Evolutionary conservation across 2,888 invertebrate species (phyloP).

Genomic region (Pyrochroa serraticornis): DNA sequence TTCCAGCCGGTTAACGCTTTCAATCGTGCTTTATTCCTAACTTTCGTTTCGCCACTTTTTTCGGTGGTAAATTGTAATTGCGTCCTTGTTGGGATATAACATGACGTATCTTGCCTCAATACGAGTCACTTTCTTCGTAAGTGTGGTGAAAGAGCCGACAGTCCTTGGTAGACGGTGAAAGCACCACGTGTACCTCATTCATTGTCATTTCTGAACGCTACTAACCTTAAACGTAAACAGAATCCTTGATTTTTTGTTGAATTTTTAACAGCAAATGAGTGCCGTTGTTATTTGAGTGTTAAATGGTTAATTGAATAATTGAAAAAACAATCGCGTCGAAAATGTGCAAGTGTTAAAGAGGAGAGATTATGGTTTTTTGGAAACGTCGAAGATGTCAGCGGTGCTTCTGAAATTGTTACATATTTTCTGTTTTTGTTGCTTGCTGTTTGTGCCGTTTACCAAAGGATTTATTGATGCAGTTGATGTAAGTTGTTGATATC

Average conservation of each 20-base stretch:
- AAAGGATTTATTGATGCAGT: slow-evolving; percentile 16
- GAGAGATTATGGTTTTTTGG: slow-evolving; percentile 7
- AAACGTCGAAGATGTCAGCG: slow-evolving; percentile 15
- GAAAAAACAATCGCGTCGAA: background rate
- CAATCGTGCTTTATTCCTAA: slow-evolving; percentile 19
- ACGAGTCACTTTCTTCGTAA: slow-evolving; percentile 40
- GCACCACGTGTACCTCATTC: slow-evolving; percentile 35
- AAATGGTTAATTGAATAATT: background rate
- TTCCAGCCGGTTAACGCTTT: slow-evolving; percentile 12
- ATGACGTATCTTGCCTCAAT: slow-evolving; percentile 32
- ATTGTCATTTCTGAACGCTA: slow-evolving; percentile 34
- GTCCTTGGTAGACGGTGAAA: slow-evolving; percentile 47
- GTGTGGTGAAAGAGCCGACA: slow-evolving; percentile 43
- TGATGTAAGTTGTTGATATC: slow-evolving; percentile 13
- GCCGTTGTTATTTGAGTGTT: background rate
- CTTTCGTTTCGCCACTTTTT: slow-evolving; percentile 28
- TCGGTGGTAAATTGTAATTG: slow-evolving; percentile 31
- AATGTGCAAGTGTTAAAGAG: slow-evolving; percentile 21
- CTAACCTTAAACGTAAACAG: slow-evolving; percentile 16
- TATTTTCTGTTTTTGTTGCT: slow-evolving; percentile 13
- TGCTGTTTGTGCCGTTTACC: slow-evolving; percentile 17
- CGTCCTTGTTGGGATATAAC: slow-evolving; percentile 36
- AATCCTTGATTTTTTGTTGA: background rate
- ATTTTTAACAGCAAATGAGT: background rate
- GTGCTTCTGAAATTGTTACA: slow-evolving; percentile 13